Evolutionary conservation across 2,797 vertebrate species (phyloP).

Genomic region (Kryptolebias ocellatus): DNA sequence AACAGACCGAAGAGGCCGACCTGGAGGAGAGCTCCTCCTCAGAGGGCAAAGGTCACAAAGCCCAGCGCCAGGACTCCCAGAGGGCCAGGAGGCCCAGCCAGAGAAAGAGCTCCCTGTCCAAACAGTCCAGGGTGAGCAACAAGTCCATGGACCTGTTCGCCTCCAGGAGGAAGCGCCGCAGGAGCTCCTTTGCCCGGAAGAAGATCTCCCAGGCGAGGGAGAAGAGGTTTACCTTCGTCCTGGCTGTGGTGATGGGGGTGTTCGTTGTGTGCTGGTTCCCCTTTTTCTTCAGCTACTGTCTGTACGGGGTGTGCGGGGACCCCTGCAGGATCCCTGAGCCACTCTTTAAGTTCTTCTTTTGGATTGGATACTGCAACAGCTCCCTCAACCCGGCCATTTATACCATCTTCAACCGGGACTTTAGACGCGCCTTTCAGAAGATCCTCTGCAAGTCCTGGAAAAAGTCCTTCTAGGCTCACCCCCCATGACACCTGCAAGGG

Average conservation of each 20-base stretch:
- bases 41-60: conserved; percentile 83
- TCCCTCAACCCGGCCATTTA: conserved; percentile 96
- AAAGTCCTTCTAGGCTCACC: conserved; percentile 77
- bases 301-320: conserved; percentile 90
- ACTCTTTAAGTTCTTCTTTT: conserved; percentile 97
- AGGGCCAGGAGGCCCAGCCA: conserved; percentile 61
- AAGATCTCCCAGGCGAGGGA: conserved; percentile 90
- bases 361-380: conserved; percentile 97
- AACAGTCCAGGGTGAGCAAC: conserved; percentile 86
- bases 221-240: conserved; percentile 93
- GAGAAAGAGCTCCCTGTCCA: conserved; percentile 77
- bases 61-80: conserved; percentile 47
- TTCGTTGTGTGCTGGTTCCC: conserved; percentile 96
- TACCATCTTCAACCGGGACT: conserved; percentile 96
- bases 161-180: conserved; percentile 84
- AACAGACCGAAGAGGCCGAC: conserved; percentile 81
- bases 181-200: conserved; percentile 86
- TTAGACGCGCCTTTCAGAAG: conserved; percentile 92
- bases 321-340: conserved; percentile 87
- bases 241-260: conserved; percentile 95
- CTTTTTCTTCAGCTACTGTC: conserved; percentile 95
- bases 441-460: conserved; percentile 89
- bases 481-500: neutral
- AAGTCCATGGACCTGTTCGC: conserved; percentile 90
- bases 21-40: conserved; percentile 89